Evolutionary conservation across 2,113 vertebrate species (phyloP), one percentile per base, ranked within the genome.

Genomic region (Oreocharis arfaki): DNA sequence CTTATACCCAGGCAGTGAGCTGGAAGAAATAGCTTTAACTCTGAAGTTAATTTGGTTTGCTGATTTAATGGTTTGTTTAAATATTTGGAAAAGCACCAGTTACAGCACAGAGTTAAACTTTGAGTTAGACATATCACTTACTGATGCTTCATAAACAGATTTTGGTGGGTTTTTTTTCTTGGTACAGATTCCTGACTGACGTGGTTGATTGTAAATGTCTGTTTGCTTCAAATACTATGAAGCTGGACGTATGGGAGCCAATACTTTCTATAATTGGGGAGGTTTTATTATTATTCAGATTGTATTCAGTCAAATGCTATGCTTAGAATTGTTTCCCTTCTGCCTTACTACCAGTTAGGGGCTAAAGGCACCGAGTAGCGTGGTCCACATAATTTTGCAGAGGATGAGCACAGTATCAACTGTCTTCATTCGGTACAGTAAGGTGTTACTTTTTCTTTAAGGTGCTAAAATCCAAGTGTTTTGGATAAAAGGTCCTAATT

Each of bases 381-480:
- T 59, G 42, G 73, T 93, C 90, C 49, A 50, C 11, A 14, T 37
- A 5, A 27, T 80, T 71, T 88, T 90, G 30, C 41, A 81, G 81
- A 79, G 33, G 64, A 76, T 41, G 46, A 88, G 52, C 37, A 33
- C 85, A 67, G 59, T 46, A 16, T 63, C 57, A 27, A 0, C 16
- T 70, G 47, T 56, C 70, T 86, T 90, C 93, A 41, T 70, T 88
- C 28, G 0, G 0, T 73, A 30, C 44, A 53, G 41, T 52, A 71
- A 86, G 55, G 59, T 71, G 56, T 64, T 89, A 44, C 12, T 87
- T 77, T 78, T 74, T 89, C 39, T 78, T 96, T 69, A 68, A 96
- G 96, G 97, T 98, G 97, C 98, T 97, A 97, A 87, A 93, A 88
- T 87, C 78, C 80, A 95, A 77, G 30, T 84, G 71, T n/a, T 94